Evolutionary conservation across 2,888 invertebrate genomes (phyloP).

Genomic region (Conops quadrifasciatus): DNA sequence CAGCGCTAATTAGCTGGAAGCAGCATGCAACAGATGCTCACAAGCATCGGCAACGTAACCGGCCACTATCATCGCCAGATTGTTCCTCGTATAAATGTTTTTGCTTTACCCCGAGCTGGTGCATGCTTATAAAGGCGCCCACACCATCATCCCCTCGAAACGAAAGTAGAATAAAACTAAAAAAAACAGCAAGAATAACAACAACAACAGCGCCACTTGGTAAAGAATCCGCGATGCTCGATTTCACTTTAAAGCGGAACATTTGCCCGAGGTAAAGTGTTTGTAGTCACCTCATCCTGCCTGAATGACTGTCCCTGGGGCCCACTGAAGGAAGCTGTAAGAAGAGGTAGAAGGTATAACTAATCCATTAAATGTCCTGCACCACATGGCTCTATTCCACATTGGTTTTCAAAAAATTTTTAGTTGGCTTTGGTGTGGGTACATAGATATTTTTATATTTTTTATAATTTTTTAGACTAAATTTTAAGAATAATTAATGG

Average conservation of each 20-base stretch:
- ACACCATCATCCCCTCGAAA: too few species aligned
- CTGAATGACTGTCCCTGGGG: too few species aligned
- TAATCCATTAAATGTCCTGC: constrained; percentile 21
- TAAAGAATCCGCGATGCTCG: not conserved
- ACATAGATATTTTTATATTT: not conserved
- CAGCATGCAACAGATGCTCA: constrained; percentile 46
- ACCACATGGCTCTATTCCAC: constrained; percentile 13
- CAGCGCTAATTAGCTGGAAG: not conserved
- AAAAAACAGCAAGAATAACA: too few species aligned
- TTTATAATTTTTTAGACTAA: too few species aligned
- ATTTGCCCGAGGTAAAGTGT: not conserved
- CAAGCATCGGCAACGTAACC: constrained; percentile 31
- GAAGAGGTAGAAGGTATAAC: constrained; percentile 5
- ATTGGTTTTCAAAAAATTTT: not conserved
- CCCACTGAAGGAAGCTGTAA: too few species aligned
- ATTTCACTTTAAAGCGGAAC: not conserved
- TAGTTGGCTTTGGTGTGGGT: too few species aligned
- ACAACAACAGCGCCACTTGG: not conserved
- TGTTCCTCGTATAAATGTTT: not conserved
- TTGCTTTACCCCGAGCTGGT: too few species aligned
- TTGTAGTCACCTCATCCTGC: not conserved
- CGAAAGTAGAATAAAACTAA: too few species aligned
- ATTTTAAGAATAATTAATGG: too few species aligned
- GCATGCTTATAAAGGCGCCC: too few species aligned
- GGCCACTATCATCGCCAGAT: not conserved